Conservation (phyloP, 1,140 invertebrate genomes). For the Zophobas morio region DNA sequence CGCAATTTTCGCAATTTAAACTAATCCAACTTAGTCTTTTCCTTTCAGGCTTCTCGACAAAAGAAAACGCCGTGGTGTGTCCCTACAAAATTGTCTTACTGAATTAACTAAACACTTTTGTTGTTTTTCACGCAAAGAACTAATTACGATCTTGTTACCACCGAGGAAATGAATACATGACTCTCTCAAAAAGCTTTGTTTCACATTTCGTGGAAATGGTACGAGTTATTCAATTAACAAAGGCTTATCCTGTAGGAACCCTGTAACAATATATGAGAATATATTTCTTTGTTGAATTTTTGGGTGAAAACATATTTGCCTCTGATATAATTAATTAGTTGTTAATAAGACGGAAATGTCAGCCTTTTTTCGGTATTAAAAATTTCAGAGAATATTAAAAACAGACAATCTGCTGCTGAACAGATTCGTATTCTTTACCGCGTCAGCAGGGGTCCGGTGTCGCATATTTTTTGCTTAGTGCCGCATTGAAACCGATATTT, state of each 20-base stretch:
- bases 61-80: background rate
- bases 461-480: slow-evolving; percentile 13
- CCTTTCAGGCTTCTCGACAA: slow-evolving; percentile 11
- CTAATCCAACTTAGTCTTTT: slow-evolving; percentile 25
- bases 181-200: slow-evolving; percentile 9
- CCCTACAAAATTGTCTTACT: slow-evolving; percentile 12
- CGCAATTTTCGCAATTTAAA: slow-evolving; percentile 25
- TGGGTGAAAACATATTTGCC: too few relatives aligned
- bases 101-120: slow-evolving; percentile 24
- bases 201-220: background rate
- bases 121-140: slow-evolving; percentile 20
- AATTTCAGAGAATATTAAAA: background rate
- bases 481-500: background rate
- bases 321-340: background rate
- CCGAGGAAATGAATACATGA: background rate
- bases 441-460: background rate
- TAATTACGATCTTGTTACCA: slow-evolving; percentile 24
- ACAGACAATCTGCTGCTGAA: slow-evolving; percentile 3
- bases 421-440: slow-evolving; percentile 12
- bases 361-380: too few relatives aligned
- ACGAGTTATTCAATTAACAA: slow-evolving; percentile 8
- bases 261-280: background rate
- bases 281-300: background rate
- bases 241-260: background rate
- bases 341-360: too few relatives aligned